Percentiles rank a stretch among this genome's conserved stretches.
phyloP scores from a whole-genome alignment of 2,888 invertebrate genomes.

The Hydrotaea cyrtoneurina region DNA sequence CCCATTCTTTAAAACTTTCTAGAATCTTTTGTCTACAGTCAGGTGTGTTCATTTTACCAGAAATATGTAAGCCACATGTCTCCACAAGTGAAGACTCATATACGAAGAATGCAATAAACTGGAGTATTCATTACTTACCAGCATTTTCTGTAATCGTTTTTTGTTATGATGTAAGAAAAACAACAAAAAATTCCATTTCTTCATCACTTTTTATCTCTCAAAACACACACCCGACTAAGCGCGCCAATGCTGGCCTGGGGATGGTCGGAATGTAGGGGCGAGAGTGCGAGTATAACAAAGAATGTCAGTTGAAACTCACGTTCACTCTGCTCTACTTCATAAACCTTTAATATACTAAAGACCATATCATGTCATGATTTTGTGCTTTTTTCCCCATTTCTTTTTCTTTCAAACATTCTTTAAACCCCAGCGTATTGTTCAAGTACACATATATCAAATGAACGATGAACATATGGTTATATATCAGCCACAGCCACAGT shows the following conservation, averaged over 20 bases:
- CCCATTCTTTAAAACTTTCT: no score
- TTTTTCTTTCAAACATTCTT: neutral
- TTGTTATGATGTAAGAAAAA: neutral
- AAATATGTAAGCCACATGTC: neutral
- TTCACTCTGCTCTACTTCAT: neutral
- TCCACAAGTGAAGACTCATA: neutral
- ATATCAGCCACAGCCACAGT: neutral
- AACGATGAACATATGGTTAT: slow-evolving; percentile 7
- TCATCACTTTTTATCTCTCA: neutral
- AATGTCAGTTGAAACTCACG: neutral
- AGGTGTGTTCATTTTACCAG: no score
- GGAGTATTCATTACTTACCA: slow-evolving; percentile 32
- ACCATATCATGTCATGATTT: neutral
- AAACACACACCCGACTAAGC: no score
- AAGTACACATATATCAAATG: neutral
- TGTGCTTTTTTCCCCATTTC: no score
- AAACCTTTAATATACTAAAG: slow-evolving; percentile 6
- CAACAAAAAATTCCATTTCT: slow-evolving; percentile 24
- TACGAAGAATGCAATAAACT: slow-evolving; percentile 31
- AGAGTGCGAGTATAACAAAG: neutral
- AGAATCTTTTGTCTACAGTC: no score
- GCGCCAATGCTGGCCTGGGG: neutral
- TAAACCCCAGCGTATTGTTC: neutral
- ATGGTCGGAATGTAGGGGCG: neutral
- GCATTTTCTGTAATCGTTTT: slow-evolving; percentile 13